Percentiles rank a stretch among this genome's conserved stretches.
Evolutionary conservation across 2,113 vertebrate genomes (phyloP).

Genomic region (Podarcis cretensis): DNA sequence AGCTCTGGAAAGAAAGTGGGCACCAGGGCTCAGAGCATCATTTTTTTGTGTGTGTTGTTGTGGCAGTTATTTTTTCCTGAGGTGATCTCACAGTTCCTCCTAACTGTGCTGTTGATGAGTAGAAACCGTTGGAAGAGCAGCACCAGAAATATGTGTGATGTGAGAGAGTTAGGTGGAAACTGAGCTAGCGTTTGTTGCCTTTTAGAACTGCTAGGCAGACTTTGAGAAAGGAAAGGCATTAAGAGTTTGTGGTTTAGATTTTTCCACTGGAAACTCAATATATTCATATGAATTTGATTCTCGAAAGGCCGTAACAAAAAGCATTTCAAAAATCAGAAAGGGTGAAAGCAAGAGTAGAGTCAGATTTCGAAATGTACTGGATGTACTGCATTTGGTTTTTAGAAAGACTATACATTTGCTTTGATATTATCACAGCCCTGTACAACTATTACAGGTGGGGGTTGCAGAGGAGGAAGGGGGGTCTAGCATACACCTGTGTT

Average conservation of each 20-base stretch:
- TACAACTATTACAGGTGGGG: not conserved
- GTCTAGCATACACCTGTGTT: not conserved
- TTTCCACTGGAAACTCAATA: not conserved
- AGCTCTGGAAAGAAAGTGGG: not conserved
- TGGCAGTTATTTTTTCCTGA: not conserved
- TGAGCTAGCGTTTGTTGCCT: not conserved
- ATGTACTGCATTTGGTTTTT: not conserved
- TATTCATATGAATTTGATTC: not conserved
- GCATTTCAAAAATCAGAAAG: not conserved
- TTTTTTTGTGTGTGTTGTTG: not conserved
- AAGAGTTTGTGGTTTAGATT: not conserved
- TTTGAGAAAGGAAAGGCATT: not conserved
- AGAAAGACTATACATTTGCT: not conserved
- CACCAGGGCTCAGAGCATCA: not conserved
- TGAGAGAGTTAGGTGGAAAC: not conserved
- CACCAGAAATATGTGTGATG: not conserved
- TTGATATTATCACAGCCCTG: not conserved
- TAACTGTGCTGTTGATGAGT: not conserved
- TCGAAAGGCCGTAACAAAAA: not conserved
- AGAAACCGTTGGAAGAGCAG: not conserved
- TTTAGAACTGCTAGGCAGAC: not conserved
- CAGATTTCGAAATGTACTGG: not conserved
- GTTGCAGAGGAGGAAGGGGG: not conserved
- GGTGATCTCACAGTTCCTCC: not conserved
- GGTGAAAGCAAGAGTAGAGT: not conserved